Conservation (phyloP, 2,113 vertebrate genomes). For the Dicrurus megarhynchus region DNA sequence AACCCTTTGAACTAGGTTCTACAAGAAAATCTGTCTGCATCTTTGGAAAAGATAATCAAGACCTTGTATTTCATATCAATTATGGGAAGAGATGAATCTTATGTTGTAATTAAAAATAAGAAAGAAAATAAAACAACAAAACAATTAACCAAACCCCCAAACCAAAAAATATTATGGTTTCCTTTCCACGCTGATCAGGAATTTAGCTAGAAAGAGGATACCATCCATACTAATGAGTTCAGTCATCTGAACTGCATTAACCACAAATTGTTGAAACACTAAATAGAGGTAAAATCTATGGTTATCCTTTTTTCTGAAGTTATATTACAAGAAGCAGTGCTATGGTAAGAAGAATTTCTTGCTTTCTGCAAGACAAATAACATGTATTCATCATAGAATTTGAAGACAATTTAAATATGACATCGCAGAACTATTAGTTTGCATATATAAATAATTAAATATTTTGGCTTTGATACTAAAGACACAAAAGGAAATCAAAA, state of each 20-base stretch:
- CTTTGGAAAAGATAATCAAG: not conserved
- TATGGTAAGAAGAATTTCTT: not conserved
- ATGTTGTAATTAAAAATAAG: not conserved
- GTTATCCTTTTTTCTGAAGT: not conserved
- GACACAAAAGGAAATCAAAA: accelerated
- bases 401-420: not conserved
- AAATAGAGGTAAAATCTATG: not conserved
- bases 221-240: not conserved
- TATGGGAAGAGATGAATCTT: not conserved
- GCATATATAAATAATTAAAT: not conserved
- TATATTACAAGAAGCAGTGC: not conserved
- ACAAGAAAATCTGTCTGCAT: not conserved
- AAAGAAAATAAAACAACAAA: not conserved
- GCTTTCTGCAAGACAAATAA: not conserved
- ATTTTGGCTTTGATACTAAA: not conserved
- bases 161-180: not conserved
- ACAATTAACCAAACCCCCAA: not conserved
- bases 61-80: not conserved
- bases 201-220: not conserved
- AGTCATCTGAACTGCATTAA: not conserved
- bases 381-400: not conserved
- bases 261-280: not conserved
- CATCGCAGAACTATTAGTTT: not conserved
- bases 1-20: not conserved
- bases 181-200: not conserved